phyloP scores from a whole-genome alignment of 2,113 vertebrate species.

The Hippocampus zosterae region DNA sequence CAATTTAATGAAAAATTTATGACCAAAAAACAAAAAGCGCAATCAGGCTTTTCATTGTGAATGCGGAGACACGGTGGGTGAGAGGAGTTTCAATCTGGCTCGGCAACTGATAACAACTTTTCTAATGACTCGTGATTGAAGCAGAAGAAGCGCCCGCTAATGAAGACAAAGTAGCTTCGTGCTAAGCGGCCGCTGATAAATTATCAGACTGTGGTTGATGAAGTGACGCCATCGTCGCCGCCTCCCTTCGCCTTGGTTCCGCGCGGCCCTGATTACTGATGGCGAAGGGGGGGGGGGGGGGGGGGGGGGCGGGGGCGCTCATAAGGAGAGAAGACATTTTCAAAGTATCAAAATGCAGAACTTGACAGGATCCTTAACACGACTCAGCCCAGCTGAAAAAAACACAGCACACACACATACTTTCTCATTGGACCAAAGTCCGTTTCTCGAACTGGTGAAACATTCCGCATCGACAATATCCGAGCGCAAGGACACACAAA shows the following conservation, averaged over 20 bases:
- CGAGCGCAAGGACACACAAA: neutral
- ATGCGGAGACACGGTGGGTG: constrained; percentile 12
- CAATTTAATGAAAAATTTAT: constrained; percentile 21
- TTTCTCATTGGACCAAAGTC: neutral
- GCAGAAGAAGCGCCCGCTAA: constrained; percentile 46
- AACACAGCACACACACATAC: neutral
- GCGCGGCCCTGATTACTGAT: constrained; percentile 32
- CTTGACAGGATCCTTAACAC: too few relatives aligned
- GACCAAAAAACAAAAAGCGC: constrained; percentile 1
- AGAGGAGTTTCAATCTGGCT: constrained; percentile 10
- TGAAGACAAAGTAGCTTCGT: constrained; percentile 60
- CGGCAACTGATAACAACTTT: constrained; percentile 45
- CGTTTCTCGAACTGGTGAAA: too few relatives aligned
- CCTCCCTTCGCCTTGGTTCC: constrained; percentile 25
- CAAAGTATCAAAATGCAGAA: neutral
- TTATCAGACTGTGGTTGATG: constrained; percentile 60
- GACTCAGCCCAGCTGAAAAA: neutral
- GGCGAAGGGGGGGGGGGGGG: constrained; percentile 2
- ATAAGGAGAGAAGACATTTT: neutral
- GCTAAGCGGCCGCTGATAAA: constrained; percentile 64
- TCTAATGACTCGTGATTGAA: constrained; percentile 51
- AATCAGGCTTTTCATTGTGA: constrained; percentile 11
- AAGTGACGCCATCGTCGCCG: constrained; percentile 32
- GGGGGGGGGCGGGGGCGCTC: constrained; percentile 22
- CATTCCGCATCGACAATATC: neutral